Base-by-base conservation (phyloP, 1,140 invertebrate genomes). In the Zelostemma sp. region DNA sequence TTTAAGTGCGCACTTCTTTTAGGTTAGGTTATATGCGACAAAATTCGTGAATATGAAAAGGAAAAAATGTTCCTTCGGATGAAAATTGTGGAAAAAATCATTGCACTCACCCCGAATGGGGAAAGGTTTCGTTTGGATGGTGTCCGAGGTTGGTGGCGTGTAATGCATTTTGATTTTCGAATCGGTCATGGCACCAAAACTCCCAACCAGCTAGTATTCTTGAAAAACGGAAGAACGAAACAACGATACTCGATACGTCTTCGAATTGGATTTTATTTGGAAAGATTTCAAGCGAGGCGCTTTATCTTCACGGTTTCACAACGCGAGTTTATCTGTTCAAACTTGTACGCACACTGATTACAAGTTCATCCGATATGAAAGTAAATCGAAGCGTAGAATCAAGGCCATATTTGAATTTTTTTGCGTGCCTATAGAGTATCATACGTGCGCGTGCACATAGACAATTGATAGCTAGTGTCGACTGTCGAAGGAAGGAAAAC, bases 61-160 rank as follows among this genome's bases (percentile, higher is more conserved):
- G 2, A 38, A 41, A 1, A 41, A 41, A 15, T 41, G 40, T 48
- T 64, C n/a, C 35, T 15, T 46, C 17, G 3, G 21, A 12, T 25
- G 15, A 45, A 60, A 56, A 33, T 16, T 12, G 6, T 16, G 8
- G 4, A 60, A 68, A 59, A 53, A 41, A 56, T 54, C 28, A 54
- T 61, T 49, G 51, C 19, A 76, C 76, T 87, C 86, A 90, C 93
- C 92, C 88, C 93, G 87, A 50, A 94, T 93, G 14, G 93, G 93
- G 80, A 94, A 94, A 31, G 93, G 93, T 85, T 94, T 94, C 6
- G 93, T 94, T 87, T 93, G 93, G 46, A 94, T 92, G 11, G 93
- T 94, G 76, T 93, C 92, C 21, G 91, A 90, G 16, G 90, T 92
- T 12, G 92, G 91, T 35, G 91, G 91, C 67, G 82, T 83, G 56